phyloP scores from a whole-genome alignment of 2,113 vertebrate genomes.

The Podarcis muralis region DNA sequence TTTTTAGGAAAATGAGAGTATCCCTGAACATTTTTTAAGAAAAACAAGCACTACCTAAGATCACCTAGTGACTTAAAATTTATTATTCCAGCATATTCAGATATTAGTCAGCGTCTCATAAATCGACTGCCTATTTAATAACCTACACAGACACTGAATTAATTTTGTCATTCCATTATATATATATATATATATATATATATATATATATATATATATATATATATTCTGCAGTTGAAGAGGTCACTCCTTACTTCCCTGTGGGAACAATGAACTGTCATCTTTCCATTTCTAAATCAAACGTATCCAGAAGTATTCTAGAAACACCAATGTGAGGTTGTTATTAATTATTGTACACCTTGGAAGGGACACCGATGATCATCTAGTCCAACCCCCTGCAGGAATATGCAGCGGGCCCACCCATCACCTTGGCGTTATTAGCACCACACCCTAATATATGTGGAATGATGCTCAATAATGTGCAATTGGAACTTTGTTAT shows the following conservation, averaged over 20 bases:
- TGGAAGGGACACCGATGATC: too few relatives aligned
- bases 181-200: too few relatives aligned
- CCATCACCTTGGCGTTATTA: too few relatives aligned
- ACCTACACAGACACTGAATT: background rate
- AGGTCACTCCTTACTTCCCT: background rate
- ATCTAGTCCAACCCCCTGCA: too few relatives aligned
- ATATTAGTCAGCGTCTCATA: background rate
- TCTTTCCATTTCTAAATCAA: background rate
- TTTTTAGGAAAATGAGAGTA: too few relatives aligned
- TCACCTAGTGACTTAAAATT: background rate
- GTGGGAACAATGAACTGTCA: background rate
- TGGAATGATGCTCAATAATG: too few relatives aligned
- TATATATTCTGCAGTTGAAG: background rate
- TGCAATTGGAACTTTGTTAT: too few relatives aligned
- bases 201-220: too few relatives aligned
- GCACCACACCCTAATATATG: too few relatives aligned
- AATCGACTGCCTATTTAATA: background rate
- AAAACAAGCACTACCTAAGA: too few relatives aligned
- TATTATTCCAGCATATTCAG: background rate
- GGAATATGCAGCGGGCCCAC: too few relatives aligned
- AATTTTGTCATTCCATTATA: background rate
- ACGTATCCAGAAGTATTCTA: background rate
- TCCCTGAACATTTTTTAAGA: too few relatives aligned
- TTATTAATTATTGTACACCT: background rate
- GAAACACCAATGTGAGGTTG: background rate